phyloP scores from a whole-genome alignment of 2,888 invertebrate species.

The Leptinotarsa rubiginosa region DNA sequence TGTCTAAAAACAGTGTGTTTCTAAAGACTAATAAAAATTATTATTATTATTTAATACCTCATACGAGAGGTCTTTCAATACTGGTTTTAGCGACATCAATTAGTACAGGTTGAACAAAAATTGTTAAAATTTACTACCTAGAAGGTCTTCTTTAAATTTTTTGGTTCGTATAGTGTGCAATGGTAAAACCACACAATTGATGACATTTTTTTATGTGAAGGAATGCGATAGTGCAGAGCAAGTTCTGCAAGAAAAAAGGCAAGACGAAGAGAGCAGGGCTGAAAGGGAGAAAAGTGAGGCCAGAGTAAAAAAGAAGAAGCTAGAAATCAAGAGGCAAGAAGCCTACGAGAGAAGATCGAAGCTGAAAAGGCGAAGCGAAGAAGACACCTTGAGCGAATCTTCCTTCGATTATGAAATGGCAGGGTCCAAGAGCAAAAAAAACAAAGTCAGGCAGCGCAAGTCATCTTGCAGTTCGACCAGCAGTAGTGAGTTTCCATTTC shows the following conservation, averaged over 20 bases:
- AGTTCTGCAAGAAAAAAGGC: neutral
- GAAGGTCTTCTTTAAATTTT: too few species aligned
- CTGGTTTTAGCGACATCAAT: too few species aligned
- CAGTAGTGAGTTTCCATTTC: slow-evolving; percentile 41
- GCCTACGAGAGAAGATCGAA: slow-evolving; percentile 53
- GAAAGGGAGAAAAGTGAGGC: slow-evolving; percentile 48
- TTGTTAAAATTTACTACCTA: too few species aligned
- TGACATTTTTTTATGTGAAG: slow-evolving; percentile 22
- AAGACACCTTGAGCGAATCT: slow-evolving; percentile 59
- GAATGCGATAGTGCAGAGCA: slow-evolving; percentile 38
- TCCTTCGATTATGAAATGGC: slow-evolving; percentile 63
- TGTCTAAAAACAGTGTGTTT: too few species aligned
- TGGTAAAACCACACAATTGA: too few species aligned
- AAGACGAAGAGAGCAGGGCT: slow-evolving; percentile 57
- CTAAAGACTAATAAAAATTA: too few species aligned
- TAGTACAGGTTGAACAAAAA: too few species aligned
- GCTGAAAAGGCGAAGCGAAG: slow-evolving; percentile 63
- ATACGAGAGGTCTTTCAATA: too few species aligned
- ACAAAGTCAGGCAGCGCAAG: slow-evolving; percentile 56
- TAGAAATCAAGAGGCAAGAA: slow-evolving; percentile 55
- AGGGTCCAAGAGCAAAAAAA: slow-evolving; percentile 58
- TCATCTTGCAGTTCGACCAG: slow-evolving; percentile 45
- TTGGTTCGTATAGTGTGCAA: too few species aligned
- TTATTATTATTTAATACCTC: too few species aligned
- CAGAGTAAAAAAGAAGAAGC: slow-evolving; percentile 53